Evolutionary conservation across 2,113 vertebrate genomes (phyloP).

Genomic region (Hypanus sabinus): DNA sequence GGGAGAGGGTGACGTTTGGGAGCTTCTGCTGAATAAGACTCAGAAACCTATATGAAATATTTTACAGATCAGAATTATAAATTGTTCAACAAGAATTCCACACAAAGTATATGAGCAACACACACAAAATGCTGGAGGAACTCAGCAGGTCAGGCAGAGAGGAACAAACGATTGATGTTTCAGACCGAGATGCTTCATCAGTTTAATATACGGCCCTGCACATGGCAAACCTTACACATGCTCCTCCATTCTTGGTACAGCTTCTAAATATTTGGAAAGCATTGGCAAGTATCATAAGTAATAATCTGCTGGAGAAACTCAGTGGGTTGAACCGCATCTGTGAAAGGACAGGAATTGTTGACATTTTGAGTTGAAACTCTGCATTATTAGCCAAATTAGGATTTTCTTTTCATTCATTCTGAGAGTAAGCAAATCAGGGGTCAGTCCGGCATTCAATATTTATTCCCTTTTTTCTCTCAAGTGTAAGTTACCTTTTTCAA

Average conservation of each 20-base stretch:
- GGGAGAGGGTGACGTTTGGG: constrained; percentile 66
- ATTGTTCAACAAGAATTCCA: background rate
- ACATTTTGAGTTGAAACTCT: too few relatives aligned
- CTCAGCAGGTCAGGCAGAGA: too few relatives aligned
- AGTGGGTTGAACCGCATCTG: too few relatives aligned
- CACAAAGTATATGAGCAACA: background rate
- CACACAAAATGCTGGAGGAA: too few relatives aligned
- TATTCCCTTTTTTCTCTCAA: background rate
- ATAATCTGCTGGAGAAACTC: too few relatives aligned
- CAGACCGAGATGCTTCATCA: too few relatives aligned
- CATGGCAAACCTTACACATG: background rate
- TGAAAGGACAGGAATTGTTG: too few relatives aligned
- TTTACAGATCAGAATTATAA: constrained; percentile 1
- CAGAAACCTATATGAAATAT: constrained; percentile 58
- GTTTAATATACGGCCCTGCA: background rate
- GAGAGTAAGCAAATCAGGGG: background rate
- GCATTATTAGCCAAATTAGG: background rate
- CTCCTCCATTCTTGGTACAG: background rate
- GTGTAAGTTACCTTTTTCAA: background rate
- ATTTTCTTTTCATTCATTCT: background rate
- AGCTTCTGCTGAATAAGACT: constrained; percentile 63
- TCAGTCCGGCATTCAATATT: background rate
- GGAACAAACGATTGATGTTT: too few relatives aligned
- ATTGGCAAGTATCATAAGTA: background rate
- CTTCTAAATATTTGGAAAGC: background rate